phyloP scores from a whole-genome alignment of 1,140 invertebrate genomes.

The Neuroterus valhalla region DNA sequence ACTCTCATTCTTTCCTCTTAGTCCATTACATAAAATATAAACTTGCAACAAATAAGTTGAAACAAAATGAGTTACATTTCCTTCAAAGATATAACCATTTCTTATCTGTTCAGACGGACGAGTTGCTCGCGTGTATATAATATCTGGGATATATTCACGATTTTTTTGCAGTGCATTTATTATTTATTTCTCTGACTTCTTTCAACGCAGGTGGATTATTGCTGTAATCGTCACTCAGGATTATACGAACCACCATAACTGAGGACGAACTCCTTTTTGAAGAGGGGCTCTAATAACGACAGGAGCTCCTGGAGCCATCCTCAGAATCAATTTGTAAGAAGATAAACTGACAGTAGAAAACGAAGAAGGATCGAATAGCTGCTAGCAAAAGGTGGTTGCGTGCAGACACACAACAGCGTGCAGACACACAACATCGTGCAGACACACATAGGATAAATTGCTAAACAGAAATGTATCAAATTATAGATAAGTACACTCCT shows the following conservation, averaged over 20 bases:
- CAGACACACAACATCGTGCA: background rate
- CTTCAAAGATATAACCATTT: background rate
- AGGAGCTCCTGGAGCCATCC: slow-evolving; percentile 20
- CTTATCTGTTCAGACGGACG: background rate
- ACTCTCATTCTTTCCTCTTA: no score
- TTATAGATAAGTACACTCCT: no score
- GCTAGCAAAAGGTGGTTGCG: slow-evolving; percentile 26
- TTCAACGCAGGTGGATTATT: slow-evolving; percentile 26
- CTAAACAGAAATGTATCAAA: no score
- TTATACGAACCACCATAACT: slow-evolving; percentile 23
- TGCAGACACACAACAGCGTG: slow-evolving; percentile 2
- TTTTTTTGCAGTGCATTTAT: slow-evolving; percentile 24
- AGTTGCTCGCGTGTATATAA: slow-evolving; percentile 17
- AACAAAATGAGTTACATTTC: background rate
- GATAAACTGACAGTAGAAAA: slow-evolving; percentile 29
- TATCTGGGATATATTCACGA: slow-evolving; percentile 19
- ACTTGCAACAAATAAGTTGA: no score
- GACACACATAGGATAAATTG: no score
- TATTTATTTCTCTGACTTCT: slow-evolving; percentile 21
- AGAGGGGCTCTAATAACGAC: slow-evolving; percentile 6
- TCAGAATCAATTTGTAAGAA: slow-evolving; percentile 20
- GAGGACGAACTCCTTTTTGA: slow-evolving; percentile 5
- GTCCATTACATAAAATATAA: no score
- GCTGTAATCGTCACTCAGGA: slow-evolving; percentile 30
- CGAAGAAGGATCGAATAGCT: slow-evolving; percentile 15